These are phyloP conservation scores for Puffinus mauretanicus DNA, from an alignment of 2,113 vertebrate genomes.

Conservation along the genomic window DNA sequence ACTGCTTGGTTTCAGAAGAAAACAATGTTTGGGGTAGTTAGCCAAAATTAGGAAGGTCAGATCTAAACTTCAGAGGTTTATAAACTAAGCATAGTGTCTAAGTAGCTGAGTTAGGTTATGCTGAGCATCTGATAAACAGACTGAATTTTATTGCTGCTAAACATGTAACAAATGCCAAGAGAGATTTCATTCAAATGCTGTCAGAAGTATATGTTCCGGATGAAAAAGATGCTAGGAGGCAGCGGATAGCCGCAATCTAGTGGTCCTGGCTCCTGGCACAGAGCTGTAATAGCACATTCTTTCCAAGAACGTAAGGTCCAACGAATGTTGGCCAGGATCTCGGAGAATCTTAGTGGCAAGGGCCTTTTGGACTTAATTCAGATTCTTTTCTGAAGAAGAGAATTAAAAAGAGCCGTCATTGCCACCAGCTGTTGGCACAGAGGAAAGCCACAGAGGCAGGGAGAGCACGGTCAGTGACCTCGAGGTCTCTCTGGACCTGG, in stretches of 20 bases:
- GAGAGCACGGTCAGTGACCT: background rate
- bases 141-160: background rate
- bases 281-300: background rate
- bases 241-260: background rate
- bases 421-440: background rate
- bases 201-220: background rate
- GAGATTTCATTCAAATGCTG: background rate
- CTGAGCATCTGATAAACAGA: background rate
- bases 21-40: background rate
- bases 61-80: background rate
- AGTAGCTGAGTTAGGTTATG: background rate
- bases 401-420: background rate
- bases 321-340: background rate
- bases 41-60: background rate
- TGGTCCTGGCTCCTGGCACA: background rate
- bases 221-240: background rate
- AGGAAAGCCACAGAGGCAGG: background rate
- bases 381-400: background rate
- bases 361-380: background rate
- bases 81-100: background rate
- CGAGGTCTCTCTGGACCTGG: background rate
- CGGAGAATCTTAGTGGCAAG: background rate
- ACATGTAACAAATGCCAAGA: background rate
- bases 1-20: background rate
- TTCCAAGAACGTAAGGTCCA: background rate